Conservation (phyloP, 2,888 invertebrate species). For the Orthosia gracilis region DNA sequence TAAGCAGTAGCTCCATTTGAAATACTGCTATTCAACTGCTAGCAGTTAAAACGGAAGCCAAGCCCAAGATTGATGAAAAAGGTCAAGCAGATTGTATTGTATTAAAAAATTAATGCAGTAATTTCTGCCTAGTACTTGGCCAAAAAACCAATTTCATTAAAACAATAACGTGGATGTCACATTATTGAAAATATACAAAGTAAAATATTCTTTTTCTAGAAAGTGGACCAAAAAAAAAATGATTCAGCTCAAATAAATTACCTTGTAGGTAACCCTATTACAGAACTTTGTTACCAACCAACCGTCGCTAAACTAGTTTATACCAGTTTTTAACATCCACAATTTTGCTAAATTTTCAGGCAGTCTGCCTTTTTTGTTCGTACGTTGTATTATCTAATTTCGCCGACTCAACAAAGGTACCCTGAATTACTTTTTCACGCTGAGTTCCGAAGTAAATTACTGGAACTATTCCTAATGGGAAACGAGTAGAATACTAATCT, state of each 20-base stretch:
- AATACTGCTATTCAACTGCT: too few relatives aligned
- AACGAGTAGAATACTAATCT: slow-evolving; percentile 43
- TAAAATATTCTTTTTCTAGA: neutral
- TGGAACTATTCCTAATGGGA: slow-evolving; percentile 27
- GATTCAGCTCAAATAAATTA: slow-evolving; percentile 36
- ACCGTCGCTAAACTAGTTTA: slow-evolving; percentile 35
- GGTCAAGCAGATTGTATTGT: too few relatives aligned
- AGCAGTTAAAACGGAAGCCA: too few relatives aligned
- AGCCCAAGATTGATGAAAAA: too few relatives aligned
- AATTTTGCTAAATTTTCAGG: slow-evolving; percentile 31
- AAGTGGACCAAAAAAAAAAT: slow-evolving; percentile 23
- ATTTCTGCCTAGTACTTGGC: neutral
- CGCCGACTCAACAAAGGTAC: slow-evolving; percentile 5
- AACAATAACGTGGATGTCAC: neutral
- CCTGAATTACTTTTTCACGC: slow-evolving; percentile 32
- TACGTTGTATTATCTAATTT: slow-evolving; percentile 38
- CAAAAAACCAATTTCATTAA: neutral
- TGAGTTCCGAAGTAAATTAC: slow-evolving; percentile 32
- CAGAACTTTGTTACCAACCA: slow-evolving; percentile 37
- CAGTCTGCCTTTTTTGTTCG: slow-evolving; percentile 13
- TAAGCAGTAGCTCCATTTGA: too few relatives aligned
- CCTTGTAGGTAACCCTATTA: slow-evolving; percentile 30
- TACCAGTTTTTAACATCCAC: slow-evolving; percentile 32
- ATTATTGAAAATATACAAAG: slow-evolving; percentile 8
- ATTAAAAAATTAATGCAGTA: neutral